Base-by-base conservation (phyloP, 1,140 invertebrate species). In the Octopus sinensis region DNA sequence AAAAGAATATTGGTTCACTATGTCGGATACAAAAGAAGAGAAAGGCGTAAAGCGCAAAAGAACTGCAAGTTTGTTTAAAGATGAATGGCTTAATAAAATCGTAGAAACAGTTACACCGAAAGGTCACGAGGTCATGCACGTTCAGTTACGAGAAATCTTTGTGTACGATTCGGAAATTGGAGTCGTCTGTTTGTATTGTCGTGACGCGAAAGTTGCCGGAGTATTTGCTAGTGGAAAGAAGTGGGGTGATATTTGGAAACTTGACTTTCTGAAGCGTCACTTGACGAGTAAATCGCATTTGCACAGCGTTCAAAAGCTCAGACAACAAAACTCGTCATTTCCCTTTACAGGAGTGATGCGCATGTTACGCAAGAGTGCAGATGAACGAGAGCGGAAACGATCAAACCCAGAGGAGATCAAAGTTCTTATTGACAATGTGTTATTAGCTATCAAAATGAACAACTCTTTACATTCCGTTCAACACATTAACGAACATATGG, bases 1-100 rank as follows among this genome's bases (percentile, higher is more conserved):
- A 51, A 77, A 77, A n/a, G 12, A 77, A 12, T 43, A 77, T n/a
- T 77, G 76, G n/a, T 68, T 68, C 62, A 68, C 62, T 68, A 68
- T 68, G 62, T 68, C n/a, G 62, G n/a, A 68, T 68, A 17, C 76
- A 23, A 77, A 23, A 68, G 62, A 68, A 68, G 62, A 2, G 62
- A 68, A 68, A 43, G 30, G 30, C 30, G 30, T 43, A 43, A 43
- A 43, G 62, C 62, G 62, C 62, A 68, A 68, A 68, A 68, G 30
- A 68, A 68, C 62, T 68, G 62, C 62, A 68, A 68, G 62, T 68
- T 68, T n/a, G n/a, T 68, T 68, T 68, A 68, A 68, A 68, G 62
- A 13, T 12, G 62, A 68, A 68, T 68, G 62, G 62, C 62, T 68
- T 68, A 68, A 68, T n/a, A n/a, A 68, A 68, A 68, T 68, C 12